Base-by-base conservation (phyloP, 2,113 vertebrate genomes). In the Paralichthys olivaceus region DNA sequence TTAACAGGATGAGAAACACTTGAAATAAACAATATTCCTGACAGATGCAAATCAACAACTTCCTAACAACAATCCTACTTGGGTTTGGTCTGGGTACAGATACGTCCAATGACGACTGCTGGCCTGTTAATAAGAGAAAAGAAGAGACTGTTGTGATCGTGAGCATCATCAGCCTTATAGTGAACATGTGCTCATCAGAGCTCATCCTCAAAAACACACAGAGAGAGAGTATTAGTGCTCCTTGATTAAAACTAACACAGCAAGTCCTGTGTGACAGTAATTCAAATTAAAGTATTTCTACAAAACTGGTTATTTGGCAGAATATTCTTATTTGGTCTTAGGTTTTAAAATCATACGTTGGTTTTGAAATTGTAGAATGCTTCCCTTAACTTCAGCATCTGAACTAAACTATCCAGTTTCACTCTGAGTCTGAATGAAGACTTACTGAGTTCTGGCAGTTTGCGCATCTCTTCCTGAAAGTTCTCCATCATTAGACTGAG, bases 381-480 rank as follows among this genome's bases (percentile, higher is more conserved):
- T 32, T 34, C 32, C 32, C 8, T 8, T 9, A 8, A 34, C 32
- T 0, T 34, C 43, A 45, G 43, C 43, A 45, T 45, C 43, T 45
- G 14, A 17, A 45, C 43, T 45, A 11, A 45, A 45, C 15, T 34
- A 17, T 19, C 45, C 14, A 49, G 23, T 20, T 4, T 49, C 6
- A 23, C 3, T 28, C 22, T 5, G 2, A 7, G n/a, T 57, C 15
- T 45, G 8, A 49, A 28, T 56, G 0, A 58, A 19, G 28, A 86
- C 92, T 88, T 79, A 94, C 93, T 90, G 72, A 63, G 53, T 73
- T 91, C 82, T 1, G 87, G 80, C 8, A 95, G 82, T 58, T 72
- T 91, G 7, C 22, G 57, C 49, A 94, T 59, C 23, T 91, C 86
- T 2, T 91, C 88, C 76, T 90, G 78, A 49, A 93, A 53, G n/a